Percentiles rank a stretch among this genome's conserved stretches.
phyloP scores from a whole-genome alignment of 2,797 vertebrate species.

The Ataeniobius toweri region DNA sequence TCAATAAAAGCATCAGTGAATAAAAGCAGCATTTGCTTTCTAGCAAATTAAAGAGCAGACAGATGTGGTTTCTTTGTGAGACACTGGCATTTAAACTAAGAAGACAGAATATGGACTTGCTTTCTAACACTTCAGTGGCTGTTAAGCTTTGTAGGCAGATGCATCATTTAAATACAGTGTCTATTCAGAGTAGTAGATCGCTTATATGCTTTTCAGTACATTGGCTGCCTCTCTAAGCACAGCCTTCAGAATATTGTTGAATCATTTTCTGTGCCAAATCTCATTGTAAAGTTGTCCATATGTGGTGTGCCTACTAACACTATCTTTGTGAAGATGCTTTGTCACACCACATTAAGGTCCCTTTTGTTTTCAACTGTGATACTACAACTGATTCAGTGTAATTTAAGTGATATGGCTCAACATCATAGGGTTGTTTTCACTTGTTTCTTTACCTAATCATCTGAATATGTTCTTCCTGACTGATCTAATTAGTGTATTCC shows the following conservation, averaged over 20 bases:
- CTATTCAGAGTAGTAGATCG: not conserved
- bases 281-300: conserved; percentile 38
- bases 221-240: not conserved
- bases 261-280: conserved; percentile 34
- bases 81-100: conserved; percentile 8
- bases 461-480: not conserved
- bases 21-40: conserved; percentile 28
- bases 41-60: conserved; percentile 34
- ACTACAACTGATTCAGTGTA: not conserved
- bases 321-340: conserved; percentile 14
- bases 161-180: not conserved
- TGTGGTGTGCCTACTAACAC: conserved; percentile 1
- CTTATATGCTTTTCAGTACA: not conserved
- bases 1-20: conserved; percentile 33
- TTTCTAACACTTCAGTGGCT: not conserved
- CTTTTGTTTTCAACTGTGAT: conserved; percentile 14
- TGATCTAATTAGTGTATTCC: not conserved
- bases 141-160: conserved; percentile 8
- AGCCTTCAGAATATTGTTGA: conserved; percentile 18
- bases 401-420: conserved; percentile 8
- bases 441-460: not conserved
- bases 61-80: not conserved
- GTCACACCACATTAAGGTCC: conserved; percentile 5
- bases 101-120: conserved; percentile 6
- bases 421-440: not conserved